A percentile compares a stretch with the other conserved stretches of the same genome.
Evolutionary conservation across 2,888 invertebrate species (phyloP).

Genomic region (Thera britannica): DNA sequence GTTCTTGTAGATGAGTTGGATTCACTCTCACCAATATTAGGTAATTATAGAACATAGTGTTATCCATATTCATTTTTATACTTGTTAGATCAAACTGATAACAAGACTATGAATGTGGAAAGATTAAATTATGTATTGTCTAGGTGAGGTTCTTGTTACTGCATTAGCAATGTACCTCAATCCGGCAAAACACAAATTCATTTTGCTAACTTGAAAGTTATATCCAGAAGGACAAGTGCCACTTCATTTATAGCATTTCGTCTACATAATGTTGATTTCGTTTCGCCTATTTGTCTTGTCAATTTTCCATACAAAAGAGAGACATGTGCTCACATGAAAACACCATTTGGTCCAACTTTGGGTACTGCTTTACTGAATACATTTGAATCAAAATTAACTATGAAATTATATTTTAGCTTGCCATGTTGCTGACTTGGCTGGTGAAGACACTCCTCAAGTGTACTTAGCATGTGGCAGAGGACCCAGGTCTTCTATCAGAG

Average conservation of each 20-base stretch:
- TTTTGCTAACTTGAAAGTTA: neutral
- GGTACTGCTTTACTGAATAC: too few species aligned
- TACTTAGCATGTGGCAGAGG: conserved; percentile 98
- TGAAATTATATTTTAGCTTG: conserved; percentile 82
- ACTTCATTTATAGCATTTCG: too few species aligned
- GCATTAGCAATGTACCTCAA: conserved; percentile 29
- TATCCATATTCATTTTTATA: conserved; percentile 21
- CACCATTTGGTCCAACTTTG: neutral
- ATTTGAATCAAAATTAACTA: neutral
- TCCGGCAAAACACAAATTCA: conserved; percentile 28
- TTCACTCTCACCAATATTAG: conserved; percentile 96
- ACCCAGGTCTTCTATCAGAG: conserved; percentile 95
- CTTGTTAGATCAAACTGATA: conserved; percentile 29
- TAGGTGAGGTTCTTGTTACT: conserved; percentile 32
- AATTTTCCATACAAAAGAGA: too few species aligned
- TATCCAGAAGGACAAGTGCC: too few species aligned
- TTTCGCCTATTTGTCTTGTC: too few species aligned
- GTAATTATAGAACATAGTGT: conserved; percentile 63
- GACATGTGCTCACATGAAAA: too few species aligned
- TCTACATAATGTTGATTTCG: too few species aligned
- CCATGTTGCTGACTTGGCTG: conserved; percentile 97
- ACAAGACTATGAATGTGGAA: conserved; percentile 31
- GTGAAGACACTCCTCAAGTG: conserved; percentile 99
- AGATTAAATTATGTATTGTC: conserved; percentile 29
- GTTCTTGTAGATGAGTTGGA: conserved; percentile 99